phyloP scores from a whole-genome alignment of 2,797 vertebrate species.

The Rhyacichthys aspro region DNA sequence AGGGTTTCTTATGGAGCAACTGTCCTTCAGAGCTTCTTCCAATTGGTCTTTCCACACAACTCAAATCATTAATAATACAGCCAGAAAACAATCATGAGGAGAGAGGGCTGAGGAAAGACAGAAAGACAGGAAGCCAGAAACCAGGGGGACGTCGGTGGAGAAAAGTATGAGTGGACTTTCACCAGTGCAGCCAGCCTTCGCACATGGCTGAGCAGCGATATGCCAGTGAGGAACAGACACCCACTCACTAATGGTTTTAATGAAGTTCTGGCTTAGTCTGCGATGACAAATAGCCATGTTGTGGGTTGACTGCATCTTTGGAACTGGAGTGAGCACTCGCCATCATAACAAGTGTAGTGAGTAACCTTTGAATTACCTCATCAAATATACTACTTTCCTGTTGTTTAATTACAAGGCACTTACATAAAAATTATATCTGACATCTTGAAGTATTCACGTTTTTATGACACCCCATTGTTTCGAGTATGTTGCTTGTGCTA shows the following conservation, averaged over 20 bases:
- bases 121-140: conserved; percentile 30
- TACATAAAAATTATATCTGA: conserved; percentile 17
- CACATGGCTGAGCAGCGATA: conserved; percentile 56
- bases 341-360: conserved; percentile 26
- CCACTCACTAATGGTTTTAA: conserved; percentile 47
- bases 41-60: conserved; percentile 73
- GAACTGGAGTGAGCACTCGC: conserved; percentile 40
- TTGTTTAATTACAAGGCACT: not conserved
- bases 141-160: conserved; percentile 54
- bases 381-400: not conserved
- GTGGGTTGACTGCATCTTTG: conserved; percentile 23
- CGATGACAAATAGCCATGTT: conserved; percentile 37
- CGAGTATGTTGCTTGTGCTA: conserved; percentile 42
- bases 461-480: conserved; percentile 47
- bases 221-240: conserved; percentile 45
- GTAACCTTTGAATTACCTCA: conserved; percentile 9
- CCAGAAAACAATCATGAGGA: conserved; percentile 67
- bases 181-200: conserved; percentile 62
- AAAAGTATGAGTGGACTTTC: conserved; percentile 52
- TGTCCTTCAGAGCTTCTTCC: conserved; percentile 40
- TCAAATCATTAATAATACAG: conserved; percentile 76
- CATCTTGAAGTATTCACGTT: conserved; percentile 14
- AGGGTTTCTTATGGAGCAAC: no score
- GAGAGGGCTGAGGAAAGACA: conserved; percentile 21
- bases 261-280: conserved; percentile 49